These are phyloP conservation scores for Coranthus polyacanthus DNA, from an alignment of 2,797 vertebrate species.

Conservation along the genomic window DNA sequence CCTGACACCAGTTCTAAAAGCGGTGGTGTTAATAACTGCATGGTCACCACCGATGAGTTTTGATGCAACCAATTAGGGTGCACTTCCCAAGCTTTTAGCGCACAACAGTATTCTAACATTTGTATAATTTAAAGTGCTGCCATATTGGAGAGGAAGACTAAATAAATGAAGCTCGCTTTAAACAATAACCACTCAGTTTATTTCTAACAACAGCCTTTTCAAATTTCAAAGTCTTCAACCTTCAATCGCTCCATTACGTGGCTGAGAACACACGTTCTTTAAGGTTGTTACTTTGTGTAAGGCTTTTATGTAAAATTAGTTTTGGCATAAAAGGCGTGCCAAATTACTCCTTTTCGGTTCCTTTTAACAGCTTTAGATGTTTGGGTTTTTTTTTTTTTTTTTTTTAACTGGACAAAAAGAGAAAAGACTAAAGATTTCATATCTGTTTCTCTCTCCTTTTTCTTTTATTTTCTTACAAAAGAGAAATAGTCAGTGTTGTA, in stretches of 20 bases:
- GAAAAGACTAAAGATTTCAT: constrained; percentile 17
- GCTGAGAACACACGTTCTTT: constrained; percentile 70
- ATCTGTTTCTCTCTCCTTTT: neutral
- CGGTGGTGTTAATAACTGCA: neutral
- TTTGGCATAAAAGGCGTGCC: constrained; percentile 54
- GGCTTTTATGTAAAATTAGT: constrained; percentile 65
- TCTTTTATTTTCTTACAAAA: constrained; percentile 38
- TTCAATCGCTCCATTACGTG: constrained; percentile 72
- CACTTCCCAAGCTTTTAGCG: constrained; percentile 3
- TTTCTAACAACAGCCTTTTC: constrained; percentile 44
- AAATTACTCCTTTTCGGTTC: constrained; percentile 57
- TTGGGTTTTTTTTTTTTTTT: too few relatives aligned
- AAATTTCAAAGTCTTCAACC: constrained; percentile 65
- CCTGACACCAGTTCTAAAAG: constrained; percentile 24
- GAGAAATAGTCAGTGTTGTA: neutral
- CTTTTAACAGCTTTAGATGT: constrained; percentile 23
- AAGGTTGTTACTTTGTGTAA: constrained; percentile 61
- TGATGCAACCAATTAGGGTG: constrained; percentile 1
- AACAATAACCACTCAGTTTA: constrained; percentile 24
- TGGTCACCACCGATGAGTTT: constrained; percentile 1
- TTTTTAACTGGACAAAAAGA: constrained; percentile 29
- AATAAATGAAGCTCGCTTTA: constrained; percentile 20
- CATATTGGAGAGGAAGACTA: constrained; percentile 1
- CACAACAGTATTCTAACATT: too few relatives aligned
- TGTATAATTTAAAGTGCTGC: neutral